Evolutionary conservation across 37 sponge, comb jelly and placozoan species (phyloP), one percentile per base, ranked within the genome.

Genomic region (Aphrocallistes beatrix): DNA sequence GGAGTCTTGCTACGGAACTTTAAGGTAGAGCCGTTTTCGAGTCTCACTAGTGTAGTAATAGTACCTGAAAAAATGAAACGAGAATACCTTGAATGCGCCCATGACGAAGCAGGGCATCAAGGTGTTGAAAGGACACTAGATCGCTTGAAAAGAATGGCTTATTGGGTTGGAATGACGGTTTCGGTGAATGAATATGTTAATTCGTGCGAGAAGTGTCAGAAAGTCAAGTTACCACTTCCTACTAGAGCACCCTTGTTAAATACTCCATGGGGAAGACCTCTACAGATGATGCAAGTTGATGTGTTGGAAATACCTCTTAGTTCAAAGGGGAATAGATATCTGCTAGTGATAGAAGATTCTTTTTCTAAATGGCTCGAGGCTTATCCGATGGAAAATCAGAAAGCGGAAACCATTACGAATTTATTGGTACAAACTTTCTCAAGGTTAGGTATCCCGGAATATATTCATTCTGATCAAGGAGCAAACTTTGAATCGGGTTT

Each of bases 401-500:
- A 81, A 50, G 89, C 91, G 1, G 37, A 32, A 3, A 45, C 50
- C 30, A 88, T 91, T 30, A 83, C 85, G 45, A 37, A n/a, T 36
- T 87, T 38, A 23, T 39, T 85, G 37, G 51, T 87, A 0, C 83
- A 90, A 36, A n/a, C 89, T 10, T 84, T 86, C 69, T 30, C 39
- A 25, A 50, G 25, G 21, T 39, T 21, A 38, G 91, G 86, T 39
- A 1, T 49, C 13, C 89, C 87, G 3, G 38, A 84, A n/a, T 69
- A 86, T 23, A n/a, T 88, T 16, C 88, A 88, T 51, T 89, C 90
- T 0, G 90, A 89, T 28, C 91, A 91, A 50, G 89, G 88, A 1
- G 23, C 82, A 30, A 91, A 88, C 37, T 42, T 42, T 42, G 45
- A 42, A 16, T 42, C 45, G 45, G 13, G 45, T 16, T 42, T 42